phyloP scores from a whole-genome alignment of 1,140 invertebrate species.

The Drosophila ercepeae region DNA sequence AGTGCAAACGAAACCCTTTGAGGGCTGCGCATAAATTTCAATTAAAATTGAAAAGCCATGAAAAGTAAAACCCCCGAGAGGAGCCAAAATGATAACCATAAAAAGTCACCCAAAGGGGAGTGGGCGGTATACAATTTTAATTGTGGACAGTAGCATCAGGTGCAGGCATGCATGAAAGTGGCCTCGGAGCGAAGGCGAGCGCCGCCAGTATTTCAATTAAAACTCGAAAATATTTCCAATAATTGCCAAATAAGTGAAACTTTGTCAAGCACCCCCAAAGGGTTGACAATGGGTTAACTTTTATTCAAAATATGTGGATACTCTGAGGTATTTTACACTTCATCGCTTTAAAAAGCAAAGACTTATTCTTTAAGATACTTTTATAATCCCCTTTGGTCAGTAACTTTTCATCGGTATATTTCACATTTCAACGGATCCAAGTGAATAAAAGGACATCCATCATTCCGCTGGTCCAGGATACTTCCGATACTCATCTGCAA shows the following conservation, averaged over 20 bases:
- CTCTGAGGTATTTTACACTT: not conserved
- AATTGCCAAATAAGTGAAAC: slow-evolving; percentile 61
- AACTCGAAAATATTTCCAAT: slow-evolving; percentile 63
- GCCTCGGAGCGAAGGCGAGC: slow-evolving; percentile 14
- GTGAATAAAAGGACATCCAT: slow-evolving; percentile 28
- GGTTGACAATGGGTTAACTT: slow-evolving; percentile 11
- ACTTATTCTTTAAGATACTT: not conserved
- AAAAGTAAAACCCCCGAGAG: slow-evolving; percentile 50
- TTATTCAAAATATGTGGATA: slow-evolving; percentile 13
- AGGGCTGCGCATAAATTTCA: slow-evolving; percentile 74
- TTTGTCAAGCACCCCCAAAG: slow-evolving; percentile 21
- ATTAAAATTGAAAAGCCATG: slow-evolving; percentile 81
- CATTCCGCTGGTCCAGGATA: slow-evolving; percentile 22
- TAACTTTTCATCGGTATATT: slow-evolving; percentile 46
- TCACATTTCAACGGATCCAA: slow-evolving; percentile 53
- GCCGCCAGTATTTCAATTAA: slow-evolving; percentile 61
- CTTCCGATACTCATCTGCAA: slow-evolving; percentile 58
- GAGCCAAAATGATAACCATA: slow-evolving; percentile 31
- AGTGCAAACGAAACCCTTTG: slow-evolving; percentile 49
- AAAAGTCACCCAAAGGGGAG: slow-evolving; percentile 19
- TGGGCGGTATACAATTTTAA: slow-evolving; percentile 44
- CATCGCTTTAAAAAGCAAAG: not conserved
- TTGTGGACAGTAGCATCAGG: slow-evolving; percentile 55
- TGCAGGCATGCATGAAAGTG: slow-evolving; percentile 73
- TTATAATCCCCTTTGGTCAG: not conserved